phyloP scores from a whole-genome alignment of 35 echinoderm and acorn worm genomes.

The Eucidaris tribuloides region DNA sequence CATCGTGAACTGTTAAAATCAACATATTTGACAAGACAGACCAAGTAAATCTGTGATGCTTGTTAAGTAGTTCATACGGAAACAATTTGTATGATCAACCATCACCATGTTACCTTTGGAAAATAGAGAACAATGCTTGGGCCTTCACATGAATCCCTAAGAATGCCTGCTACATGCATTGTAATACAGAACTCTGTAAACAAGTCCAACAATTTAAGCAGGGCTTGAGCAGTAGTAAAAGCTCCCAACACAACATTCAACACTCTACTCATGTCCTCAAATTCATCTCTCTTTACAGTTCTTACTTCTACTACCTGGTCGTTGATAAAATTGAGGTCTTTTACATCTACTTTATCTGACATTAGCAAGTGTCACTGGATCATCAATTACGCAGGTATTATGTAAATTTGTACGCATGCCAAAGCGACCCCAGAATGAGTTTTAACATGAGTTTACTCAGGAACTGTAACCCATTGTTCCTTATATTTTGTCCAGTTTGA shows the following conservation, averaged over 20 bases:
- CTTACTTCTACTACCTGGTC: conserved; percentile 25
- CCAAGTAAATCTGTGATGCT: too few relatives aligned
- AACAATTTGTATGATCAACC: too few relatives aligned
- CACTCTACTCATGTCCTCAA: neutral
- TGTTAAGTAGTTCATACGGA: too few relatives aligned
- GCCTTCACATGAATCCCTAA: too few relatives aligned
- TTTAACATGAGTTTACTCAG: neutral
- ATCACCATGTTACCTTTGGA: too few relatives aligned
- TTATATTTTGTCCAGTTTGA: neutral
- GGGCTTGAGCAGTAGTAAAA: neutral
- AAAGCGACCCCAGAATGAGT: neutral
- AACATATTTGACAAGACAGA: too few relatives aligned
- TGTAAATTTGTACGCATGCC: neutral
- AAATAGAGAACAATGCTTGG: too few relatives aligned
- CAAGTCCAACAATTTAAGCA: neutral
- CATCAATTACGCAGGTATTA: neutral
- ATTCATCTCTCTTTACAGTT: neutral
- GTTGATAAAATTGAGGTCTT: conserved; percentile 4
- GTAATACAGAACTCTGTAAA: too few relatives aligned
- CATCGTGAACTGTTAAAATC: too few relatives aligned
- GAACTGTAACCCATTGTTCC: conserved; percentile 12
- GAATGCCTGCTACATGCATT: too few relatives aligned
- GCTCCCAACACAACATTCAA: neutral
- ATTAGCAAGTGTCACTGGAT: neutral
- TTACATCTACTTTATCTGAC: conserved; percentile 2